phyloP scores from a whole-genome alignment of 2,888 invertebrate species.

The Lasioglossum villosulum region DNA sequence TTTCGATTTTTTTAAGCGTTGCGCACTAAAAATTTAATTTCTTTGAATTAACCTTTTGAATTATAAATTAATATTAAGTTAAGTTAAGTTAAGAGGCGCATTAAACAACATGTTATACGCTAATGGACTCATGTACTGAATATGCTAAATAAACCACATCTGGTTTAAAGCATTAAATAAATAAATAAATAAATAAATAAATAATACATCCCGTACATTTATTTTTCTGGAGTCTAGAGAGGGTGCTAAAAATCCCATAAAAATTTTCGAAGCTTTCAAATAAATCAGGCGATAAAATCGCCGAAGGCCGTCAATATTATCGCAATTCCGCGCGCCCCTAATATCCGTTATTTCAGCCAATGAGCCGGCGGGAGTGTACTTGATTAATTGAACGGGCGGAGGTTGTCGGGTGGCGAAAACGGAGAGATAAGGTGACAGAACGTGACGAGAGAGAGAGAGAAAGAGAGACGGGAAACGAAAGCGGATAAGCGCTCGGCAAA shows the following conservation, averaged over 20 bases:
- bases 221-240: neutral
- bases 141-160: too few relatives aligned
- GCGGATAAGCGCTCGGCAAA: constrained; percentile 58
- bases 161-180: too few relatives aligned
- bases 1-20: too few relatives aligned
- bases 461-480: constrained; percentile 35
- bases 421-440: constrained; percentile 32
- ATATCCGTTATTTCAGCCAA: neutral
- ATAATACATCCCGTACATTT: neutral
- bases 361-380: neutral
- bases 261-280: neutral
- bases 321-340: constrained; percentile 9
- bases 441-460: neutral
- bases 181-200: too few relatives aligned
- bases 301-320: constrained; percentile 1
- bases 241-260: neutral
- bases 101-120: too few relatives aligned
- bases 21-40: too few relatives aligned
- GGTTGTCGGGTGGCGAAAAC: constrained; percentile 34
- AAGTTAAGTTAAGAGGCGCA: too few relatives aligned
- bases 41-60: too few relatives aligned
- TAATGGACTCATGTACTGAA: too few relatives aligned
- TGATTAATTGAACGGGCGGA: neutral
- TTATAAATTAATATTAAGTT: too few relatives aligned
- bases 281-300: neutral